These are phyloP conservation scores for Paracanthobrama guichenoti DNA, from an alignment of 2,113 vertebrate genomes.

Conservation along the genomic window DNA sequence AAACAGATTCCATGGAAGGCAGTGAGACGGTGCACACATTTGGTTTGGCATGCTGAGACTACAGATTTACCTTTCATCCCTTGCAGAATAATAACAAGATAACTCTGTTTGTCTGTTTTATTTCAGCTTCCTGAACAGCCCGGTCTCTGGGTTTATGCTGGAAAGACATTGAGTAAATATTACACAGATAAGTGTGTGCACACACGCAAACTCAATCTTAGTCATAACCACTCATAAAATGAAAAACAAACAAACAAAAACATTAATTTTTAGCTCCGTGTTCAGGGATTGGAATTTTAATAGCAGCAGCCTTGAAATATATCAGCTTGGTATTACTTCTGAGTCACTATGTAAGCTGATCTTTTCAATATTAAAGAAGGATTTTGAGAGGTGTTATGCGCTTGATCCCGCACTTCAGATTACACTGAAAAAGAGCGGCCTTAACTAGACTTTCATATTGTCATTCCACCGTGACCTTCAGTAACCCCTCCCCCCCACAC, in stretches of 20 bases:
- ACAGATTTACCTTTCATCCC: conserved; percentile 44
- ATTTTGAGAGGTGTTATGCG: not conserved
- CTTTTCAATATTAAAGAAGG: conserved; percentile 24
- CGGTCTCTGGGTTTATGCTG: not conserved
- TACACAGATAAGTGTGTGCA: not conserved
- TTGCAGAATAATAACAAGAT: conserved; percentile 53
- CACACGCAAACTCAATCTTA: not conserved
- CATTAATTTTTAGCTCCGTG: not conserved
- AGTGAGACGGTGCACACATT: conserved; percentile 29
- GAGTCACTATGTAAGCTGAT: not conserved
- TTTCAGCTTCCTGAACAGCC: not conserved
- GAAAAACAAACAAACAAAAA: conserved; percentile 3
- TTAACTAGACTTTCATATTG: conserved; percentile 16
- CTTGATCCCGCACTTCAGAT: conserved; percentile 37
- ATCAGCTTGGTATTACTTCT: not conserved
- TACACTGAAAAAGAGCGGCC: not conserved
- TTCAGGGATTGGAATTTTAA: not conserved
- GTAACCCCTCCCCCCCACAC: not conserved
- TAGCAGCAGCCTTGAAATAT: not conserved
- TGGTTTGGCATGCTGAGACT: conserved; percentile 35
- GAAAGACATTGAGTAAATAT: not conserved
- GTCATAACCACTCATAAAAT: not conserved
- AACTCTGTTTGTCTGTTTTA: conserved; percentile 31
- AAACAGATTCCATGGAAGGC: not conserved
- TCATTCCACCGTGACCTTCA: conserved; percentile 16